Evolutionary conservation across 2,888 invertebrate species (phyloP), one percentile per base, ranked within the genome.

Genomic region (Drosophila subquinaria): DNA sequence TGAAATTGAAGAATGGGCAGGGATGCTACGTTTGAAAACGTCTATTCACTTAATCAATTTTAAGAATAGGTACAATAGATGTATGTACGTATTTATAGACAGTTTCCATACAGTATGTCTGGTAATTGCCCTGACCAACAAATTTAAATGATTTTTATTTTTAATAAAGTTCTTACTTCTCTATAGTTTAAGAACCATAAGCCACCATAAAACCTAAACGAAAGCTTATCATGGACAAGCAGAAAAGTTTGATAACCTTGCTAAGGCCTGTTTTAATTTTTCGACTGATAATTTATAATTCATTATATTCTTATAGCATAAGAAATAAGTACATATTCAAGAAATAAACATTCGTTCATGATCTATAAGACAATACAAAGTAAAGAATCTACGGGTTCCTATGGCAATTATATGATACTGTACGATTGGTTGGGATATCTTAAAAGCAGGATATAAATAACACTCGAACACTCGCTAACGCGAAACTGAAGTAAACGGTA

Each of bases 1-100:
- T 77, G 56, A 79, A 60, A 62, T 61, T 57, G 42, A 73, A 61
- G 62, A 38, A 33, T 52, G 13, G 30, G 11, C 30, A 11, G 23
- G 8, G 30, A 15, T 35, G 23, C 45, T 43, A 51, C 36, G 38
- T 53, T 65, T 43, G 53, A 10, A 23, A 9, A 20, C 43, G 57
- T 64, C 62, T 57, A 65, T 68, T 75, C 15, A 68, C 63, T 69
- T 65, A 52, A 42, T 43, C 15, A 47, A 64, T 59, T 59, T 71
- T 33, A 40, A 23, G 9, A 17, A 60, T 53, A 51, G 56, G 60
- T 61, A 48, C 56, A 50, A 45, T 8, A 57, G 6, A n/a, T 47
- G 47, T 15, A 20, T 4, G 33, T 40, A 11, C 10, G 3, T 43
- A 55, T 48, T 56, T 55, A 15, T 50, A 27, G 17, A 42, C 6